These are phyloP conservation scores for Pangasius macronema DNA, from an alignment of 2,797 vertebrate genomes.

Conservation along the genomic window DNA sequence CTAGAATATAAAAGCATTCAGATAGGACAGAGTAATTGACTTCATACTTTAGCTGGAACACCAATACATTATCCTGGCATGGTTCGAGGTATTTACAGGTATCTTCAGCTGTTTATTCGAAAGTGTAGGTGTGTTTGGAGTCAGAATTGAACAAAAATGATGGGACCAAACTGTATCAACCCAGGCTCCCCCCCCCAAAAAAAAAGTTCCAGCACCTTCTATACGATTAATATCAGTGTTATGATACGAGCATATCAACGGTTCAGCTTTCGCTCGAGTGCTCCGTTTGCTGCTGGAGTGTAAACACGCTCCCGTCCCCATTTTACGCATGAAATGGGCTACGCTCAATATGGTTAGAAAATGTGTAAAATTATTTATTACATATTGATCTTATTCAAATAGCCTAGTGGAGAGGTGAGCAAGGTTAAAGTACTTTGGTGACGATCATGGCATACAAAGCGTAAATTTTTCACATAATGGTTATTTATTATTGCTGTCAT, in stretches of 20 bases:
- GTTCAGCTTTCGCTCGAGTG: not conserved
- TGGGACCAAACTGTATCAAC: not conserved
- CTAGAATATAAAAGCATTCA: not conserved
- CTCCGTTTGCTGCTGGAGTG: not conserved
- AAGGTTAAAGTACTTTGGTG: slow-evolving; percentile 10
- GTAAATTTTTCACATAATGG: not conserved
- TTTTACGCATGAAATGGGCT: not conserved
- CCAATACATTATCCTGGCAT: not conserved
- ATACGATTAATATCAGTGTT: not conserved
- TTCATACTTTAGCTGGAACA: slow-evolving; percentile 2
- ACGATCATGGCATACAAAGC: not conserved
- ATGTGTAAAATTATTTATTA: slow-evolving; percentile 10
- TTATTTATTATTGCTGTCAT: not conserved
- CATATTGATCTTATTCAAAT: slow-evolving; percentile 10
- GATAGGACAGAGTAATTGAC: not conserved
- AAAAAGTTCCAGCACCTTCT: not conserved
- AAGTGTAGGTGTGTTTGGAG: not conserved
- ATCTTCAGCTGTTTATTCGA: no score
- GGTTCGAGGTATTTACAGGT: not conserved
- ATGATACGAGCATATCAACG: not conserved
- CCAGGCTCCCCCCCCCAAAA: no score
- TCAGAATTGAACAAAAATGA: not conserved
- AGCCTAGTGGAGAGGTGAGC: not conserved
- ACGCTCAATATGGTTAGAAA: not conserved
- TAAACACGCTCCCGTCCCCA: not conserved